A percentile compares a stretch with the other conserved stretches of the same genome.
Evolutionary conservation across 1,140 invertebrate species (phyloP).

Genomic region (Drosophila nannoptera): DNA sequence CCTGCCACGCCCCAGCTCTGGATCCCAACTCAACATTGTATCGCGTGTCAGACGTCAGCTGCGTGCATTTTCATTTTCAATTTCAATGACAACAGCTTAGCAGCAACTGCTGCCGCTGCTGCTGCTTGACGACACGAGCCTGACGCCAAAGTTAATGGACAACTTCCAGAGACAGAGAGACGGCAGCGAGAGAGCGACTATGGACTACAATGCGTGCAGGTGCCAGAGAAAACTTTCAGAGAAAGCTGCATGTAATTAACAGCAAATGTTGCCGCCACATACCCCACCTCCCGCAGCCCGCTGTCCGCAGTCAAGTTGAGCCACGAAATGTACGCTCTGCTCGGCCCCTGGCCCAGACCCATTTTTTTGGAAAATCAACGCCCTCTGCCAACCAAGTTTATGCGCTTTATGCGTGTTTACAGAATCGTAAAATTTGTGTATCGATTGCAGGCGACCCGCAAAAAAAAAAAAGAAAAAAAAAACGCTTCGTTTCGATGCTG

Average conservation of each 20-base stretch:
- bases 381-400: slow-evolving; percentile 38
- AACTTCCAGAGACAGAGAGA: not conserved
- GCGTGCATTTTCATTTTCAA: slow-evolving; percentile 68
- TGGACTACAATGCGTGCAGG: slow-evolving; percentile 15
- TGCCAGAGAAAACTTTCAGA: slow-evolving; percentile 34
- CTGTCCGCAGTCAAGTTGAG: not conserved
- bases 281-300: not conserved
- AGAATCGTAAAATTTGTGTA: slow-evolving; percentile 72
- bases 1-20: not conserved
- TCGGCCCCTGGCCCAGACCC: not conserved
- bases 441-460: slow-evolving; percentile 34
- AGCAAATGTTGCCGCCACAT: slow-evolving; percentile 61
- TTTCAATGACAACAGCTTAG: slow-evolving; percentile 75
- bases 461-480: slow-evolving; percentile 42
- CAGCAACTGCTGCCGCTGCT: slow-evolving; percentile 52
- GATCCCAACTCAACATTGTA: slow-evolving; percentile 1
- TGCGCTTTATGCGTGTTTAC: slow-evolving; percentile 70
- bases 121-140: slow-evolving; percentile 49
- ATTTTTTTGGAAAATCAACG: not conserved
- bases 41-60: slow-evolving; percentile 74
- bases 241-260: slow-evolving; percentile 75
- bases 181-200: not conserved
- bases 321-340: slow-evolving; percentile 33
- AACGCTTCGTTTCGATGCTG: slow-evolving; percentile 34
- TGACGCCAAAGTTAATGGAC: slow-evolving; percentile 64